Evolutionary conservation across 2,888 invertebrate genomes (phyloP).

Genomic region (Drosophila borborema): DNA sequence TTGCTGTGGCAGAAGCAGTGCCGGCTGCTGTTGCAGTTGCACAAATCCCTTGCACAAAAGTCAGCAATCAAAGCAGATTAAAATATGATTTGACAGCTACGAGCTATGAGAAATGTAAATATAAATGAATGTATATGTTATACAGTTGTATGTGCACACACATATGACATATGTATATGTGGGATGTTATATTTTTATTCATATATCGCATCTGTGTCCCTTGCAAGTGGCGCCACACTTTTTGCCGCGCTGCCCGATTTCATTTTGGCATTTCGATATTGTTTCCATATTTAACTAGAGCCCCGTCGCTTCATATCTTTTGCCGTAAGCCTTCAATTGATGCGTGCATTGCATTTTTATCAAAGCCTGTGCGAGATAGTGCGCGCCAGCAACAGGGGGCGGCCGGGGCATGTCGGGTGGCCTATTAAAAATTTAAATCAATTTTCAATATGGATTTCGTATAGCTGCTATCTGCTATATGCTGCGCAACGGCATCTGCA

Average conservation of each 20-base stretch:
- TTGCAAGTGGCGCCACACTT: conserved; percentile 55
- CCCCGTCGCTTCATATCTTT: conserved; percentile 68
- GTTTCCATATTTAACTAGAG: conserved; percentile 75
- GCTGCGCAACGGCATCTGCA: conserved; percentile 50
- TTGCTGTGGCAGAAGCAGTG: conserved; percentile 34
- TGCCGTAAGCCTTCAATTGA: conserved; percentile 73
- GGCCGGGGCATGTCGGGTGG: conserved; percentile 15
- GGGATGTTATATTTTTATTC: conserved; percentile 19
- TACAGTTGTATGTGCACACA: conserved; percentile 14
- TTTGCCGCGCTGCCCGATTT: conserved; percentile 49
- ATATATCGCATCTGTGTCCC: conserved; percentile 40
- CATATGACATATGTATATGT: conserved; percentile 24
- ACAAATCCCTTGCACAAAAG: conserved; percentile 83
- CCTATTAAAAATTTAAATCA: conserved; percentile 81
- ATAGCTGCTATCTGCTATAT: conserved; percentile 49
- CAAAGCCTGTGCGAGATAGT: conserved; percentile 53
- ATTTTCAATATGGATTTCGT: conserved; percentile 77
- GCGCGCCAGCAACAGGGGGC: neutral
- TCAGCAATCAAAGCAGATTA: conserved; percentile 84
- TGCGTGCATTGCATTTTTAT: conserved; percentile 78
- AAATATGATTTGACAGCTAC: conserved; percentile 84
- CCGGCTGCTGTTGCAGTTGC: conserved; percentile 47
- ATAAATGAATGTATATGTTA: conserved; percentile 14
- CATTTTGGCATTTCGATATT: conserved; percentile 72
- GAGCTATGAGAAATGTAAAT: conserved; percentile 53